Evolutionary conservation across 2,113 vertebrate species (phyloP).

Genomic region (Myrmecophaga tridactyla): DNA sequence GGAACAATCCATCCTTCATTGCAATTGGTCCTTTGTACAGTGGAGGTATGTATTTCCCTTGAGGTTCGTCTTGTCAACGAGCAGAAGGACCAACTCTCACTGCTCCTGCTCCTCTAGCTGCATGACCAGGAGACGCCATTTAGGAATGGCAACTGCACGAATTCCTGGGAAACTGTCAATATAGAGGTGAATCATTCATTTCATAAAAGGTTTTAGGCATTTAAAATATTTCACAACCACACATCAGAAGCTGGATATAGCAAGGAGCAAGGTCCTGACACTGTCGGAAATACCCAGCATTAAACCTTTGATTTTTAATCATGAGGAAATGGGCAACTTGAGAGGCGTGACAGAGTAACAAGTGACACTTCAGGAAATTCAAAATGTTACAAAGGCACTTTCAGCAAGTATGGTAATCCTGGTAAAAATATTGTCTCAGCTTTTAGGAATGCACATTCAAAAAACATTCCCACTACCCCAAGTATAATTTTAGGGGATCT

Average conservation of each 20-base stretch:
- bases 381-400: neutral
- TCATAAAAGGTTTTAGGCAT: neutral
- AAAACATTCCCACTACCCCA: neutral
- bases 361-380: neutral
- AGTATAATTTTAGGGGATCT: slow-evolving; percentile 26
- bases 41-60: neutral
- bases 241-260: neutral
- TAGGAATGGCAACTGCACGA: fast-evolving
- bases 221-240: neutral
- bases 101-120: neutral
- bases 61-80: neutral
- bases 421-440: neutral
- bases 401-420: neutral
- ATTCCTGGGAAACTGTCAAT: neutral
- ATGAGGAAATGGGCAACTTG: fast-evolving
- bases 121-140: neutral
- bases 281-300: neutral
- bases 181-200: neutral
- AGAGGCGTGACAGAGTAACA: neutral
- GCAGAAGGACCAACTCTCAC: neutral
- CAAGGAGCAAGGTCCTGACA: neutral
- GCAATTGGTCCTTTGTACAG: neutral
- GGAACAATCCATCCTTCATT: neutral
- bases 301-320: neutral
- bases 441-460: neutral